Base-by-base conservation (phyloP, 30 jellyfish, hydroid and myxozoan species). In the Rhopilema esculentum region DNA sequence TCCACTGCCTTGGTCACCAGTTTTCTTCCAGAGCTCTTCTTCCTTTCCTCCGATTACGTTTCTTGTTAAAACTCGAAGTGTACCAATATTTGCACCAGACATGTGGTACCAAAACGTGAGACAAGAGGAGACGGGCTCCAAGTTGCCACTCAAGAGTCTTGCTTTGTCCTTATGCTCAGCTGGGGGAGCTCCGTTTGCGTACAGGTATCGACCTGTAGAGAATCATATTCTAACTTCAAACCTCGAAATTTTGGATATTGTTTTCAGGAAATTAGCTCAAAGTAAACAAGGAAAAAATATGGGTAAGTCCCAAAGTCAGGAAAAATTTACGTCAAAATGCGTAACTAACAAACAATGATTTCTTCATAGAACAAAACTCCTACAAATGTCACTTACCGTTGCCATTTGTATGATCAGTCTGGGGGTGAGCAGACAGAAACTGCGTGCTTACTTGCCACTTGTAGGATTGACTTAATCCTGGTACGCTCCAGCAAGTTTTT, bases 21-120 rank as follows among this genome's bases (percentile, higher is more conserved):
- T 49, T 77, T 74, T 90, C 66, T 62, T 89, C 97, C 97, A 90
- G 27, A 21, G 7, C 77, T 70, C 89, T 6, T 53, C 29, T 20
- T 70, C 79, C 29, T 0, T 4, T 8, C 0, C 62, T 1, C 24
- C 79, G 4, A 23, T 15, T 15, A 29, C 29, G 32, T 7, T 6
- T 21, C 40, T 26, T 80, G 27, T 19, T 0, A 68, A 51, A 22
- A 80, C 90, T 28, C 94, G 79, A 30, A 89, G 80, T 23, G 73
- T 19, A 30, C 97, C 97, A 69, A 82, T 61, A 32, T 51, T 50
- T 16, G 28, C 31, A 8, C 98, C 98, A 64, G 76, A 70, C 98
- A 92, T 92, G 77, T 67, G 80, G 51, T 92, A 92, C 80, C 84
- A 77, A 64, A 92, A 92, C 19, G 27, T 75, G 53, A 92, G 20